Evolutionary conservation across 2,113 vertebrate genomes (phyloP), one percentile per base, ranked within the genome.

Genomic region (Australoheros scitulus): DNA sequence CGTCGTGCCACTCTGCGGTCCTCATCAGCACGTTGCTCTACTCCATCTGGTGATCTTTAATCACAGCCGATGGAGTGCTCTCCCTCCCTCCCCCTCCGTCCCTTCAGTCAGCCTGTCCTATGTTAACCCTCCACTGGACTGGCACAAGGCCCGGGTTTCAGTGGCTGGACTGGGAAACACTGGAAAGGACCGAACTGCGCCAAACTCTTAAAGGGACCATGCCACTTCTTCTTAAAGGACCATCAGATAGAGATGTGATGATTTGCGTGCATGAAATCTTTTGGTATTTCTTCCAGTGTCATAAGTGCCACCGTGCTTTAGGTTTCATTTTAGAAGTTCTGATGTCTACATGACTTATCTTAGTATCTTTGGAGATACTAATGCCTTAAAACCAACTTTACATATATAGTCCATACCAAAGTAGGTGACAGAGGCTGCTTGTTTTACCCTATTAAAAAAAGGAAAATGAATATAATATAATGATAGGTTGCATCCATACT

Each of bases 351-450:
- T 84, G 81, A 91, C 76, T 74, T 83, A 79, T 90, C 68, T 91
- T 81, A 65, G 89, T 90, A 87, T 94, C 89, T 81, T 76, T 87
- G 68, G 87, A 89, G 92, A 93, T 92, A 90, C 87, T 90, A 91
- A 91, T 95, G 95, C 95, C 95, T 96, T 96, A 96, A 96, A 91
- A 90, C 61, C 85, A 85, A 95, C 94, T 92, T 91, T 79, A 77
- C 61, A 82, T 59, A 84, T 75, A 80, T 80, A 85, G 77, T 86
- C 80, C 84, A 90, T 92, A 95, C 95, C 95, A 96, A 96, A 96
- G 94, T 94, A 91, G 93, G 83, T 88, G 89, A 90, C 70, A 91
- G 81, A 82, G 89, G 82, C 77, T 93, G 86, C 83, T 91, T 88
- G 70, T 79, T 86, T 89, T 56, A 75, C 76, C 24, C 10, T 84